phyloP scores from a whole-genome alignment of 2,113 vertebrate genomes.

The Litocranius walleri region DNA sequence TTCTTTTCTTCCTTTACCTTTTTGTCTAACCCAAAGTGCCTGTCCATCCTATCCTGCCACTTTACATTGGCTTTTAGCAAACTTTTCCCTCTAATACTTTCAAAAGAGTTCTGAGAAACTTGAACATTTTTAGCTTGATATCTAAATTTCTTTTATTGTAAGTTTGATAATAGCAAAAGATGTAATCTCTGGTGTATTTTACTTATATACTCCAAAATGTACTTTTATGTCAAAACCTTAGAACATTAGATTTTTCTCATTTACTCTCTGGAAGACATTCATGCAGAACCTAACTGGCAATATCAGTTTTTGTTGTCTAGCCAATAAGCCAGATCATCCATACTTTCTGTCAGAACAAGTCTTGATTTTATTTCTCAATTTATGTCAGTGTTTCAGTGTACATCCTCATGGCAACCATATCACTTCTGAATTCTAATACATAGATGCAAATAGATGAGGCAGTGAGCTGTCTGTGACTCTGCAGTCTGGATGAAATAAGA shows the following conservation, averaged over 20 bases:
- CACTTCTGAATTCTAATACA: neutral
- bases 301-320: neutral
- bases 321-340: neutral
- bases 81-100: neutral
- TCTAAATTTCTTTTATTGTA: neutral
- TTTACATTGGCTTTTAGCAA: neutral
- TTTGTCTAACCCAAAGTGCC: neutral
- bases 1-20: neutral
- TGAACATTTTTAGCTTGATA: neutral
- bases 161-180: neutral
- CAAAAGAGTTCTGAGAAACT: neutral
- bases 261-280: neutral
- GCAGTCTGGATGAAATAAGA: neutral
- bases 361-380: slow-evolving; percentile 16
- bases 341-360: neutral
- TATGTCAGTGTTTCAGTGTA: slow-evolving; percentile 8
- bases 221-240: slow-evolving; percentile 3
- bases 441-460: neutral
- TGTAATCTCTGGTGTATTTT: neutral
- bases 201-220: neutral
- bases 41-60: neutral
- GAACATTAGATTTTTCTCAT: neutral
- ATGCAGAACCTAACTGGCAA: neutral
- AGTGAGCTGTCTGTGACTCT: neutral
- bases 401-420: neutral